Base-by-base conservation (phyloP, 2,113 vertebrate species). In the Atrichornis clamosus region DNA sequence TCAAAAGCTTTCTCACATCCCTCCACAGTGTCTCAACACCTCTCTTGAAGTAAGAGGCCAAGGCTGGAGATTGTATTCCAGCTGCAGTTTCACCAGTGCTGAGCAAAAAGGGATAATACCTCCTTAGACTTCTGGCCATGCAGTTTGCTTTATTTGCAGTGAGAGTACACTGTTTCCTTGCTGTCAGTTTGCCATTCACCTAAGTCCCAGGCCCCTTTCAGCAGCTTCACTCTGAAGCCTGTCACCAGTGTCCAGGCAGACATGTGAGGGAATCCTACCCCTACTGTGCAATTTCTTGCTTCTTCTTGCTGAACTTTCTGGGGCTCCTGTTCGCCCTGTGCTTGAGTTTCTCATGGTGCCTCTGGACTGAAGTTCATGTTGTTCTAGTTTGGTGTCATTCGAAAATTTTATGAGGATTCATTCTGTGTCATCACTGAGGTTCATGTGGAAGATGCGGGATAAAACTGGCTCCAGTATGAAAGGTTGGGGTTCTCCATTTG, bases 1-100 rank as follows among this genome's bases (percentile, higher is more conserved):
- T 90, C 76, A 90, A 92, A 88, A 96, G 67, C 63, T 83, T 93
- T 95, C 72, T 90, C 79, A 78, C 83, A 19, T 74, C 64, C 18
- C 42, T 94, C 58, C 87, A 64, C 33, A 76, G 41, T 80, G 64
- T 80, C 73, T 84, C 64, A 68, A 73, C 41, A 69, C 33, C 49
- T 87, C 12, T 76, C 53, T 68, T 18, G 1, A 82, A 79, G 64
- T 30, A 27, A 32, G 33, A 50, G 27, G 18, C 52, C 49, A 63
- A 90, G 78, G 11, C 56, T 90, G 58, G 49, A 78, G 32, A 63
- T 82, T 11, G 2, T 19, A 50, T 81, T 94, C 26, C 74, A 82
- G 56, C 9, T 67, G 37, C 42, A 64, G 21, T 47, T 65, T 81
- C 47, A 63, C 24, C 49, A 82, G 26, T 42, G 30, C 23, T 23